These are phyloP conservation scores for Marasmarcha lunaedactyla DNA, from an alignment of 2,888 invertebrate genomes.

Conservation along the genomic window DNA sequence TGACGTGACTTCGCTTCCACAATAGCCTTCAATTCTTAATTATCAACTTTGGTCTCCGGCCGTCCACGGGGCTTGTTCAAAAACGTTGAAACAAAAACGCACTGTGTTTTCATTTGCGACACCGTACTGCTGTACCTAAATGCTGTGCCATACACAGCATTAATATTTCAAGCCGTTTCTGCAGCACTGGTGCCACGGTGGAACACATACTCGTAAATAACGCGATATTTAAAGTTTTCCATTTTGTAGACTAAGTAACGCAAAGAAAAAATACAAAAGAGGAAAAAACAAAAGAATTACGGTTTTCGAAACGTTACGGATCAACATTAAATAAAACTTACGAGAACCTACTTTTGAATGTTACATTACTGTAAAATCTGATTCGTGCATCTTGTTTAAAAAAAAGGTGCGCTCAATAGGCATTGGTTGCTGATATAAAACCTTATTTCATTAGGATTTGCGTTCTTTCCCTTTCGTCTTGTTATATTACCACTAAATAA, in stretches of 20 bases:
- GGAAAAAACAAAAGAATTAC: constrained; percentile 3
- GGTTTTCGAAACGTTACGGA: not conserved
- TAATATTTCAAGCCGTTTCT: constrained; percentile 17
- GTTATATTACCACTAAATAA: no score
- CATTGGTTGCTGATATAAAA: no score
- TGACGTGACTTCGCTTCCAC: constrained; percentile 17
- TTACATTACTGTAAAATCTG: no score
- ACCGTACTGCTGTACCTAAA: constrained; percentile 8
- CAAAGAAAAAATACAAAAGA: constrained; percentile 5
- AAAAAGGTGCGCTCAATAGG: no score
- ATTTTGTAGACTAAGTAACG: constrained; percentile 11
- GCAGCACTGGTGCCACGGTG: constrained; percentile 16
- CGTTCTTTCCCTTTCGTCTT: no score
- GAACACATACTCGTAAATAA: constrained; percentile 7
- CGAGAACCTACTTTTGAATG: no score
- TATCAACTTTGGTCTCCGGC: constrained; percentile 2
- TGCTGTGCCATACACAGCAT: constrained; percentile 12
- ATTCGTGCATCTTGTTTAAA: no score
- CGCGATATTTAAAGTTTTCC: not conserved
- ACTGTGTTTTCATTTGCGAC: constrained; percentile 14
- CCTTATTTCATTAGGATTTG: no score
- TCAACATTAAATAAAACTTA: no score
- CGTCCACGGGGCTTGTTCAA: constrained; percentile 3
- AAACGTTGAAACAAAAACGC: constrained; percentile 9
- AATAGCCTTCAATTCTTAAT: constrained; percentile 13